Evolutionary conservation across 2,797 vertebrate genomes (phyloP).

Genomic region (Micromesistius poutassou): DNA sequence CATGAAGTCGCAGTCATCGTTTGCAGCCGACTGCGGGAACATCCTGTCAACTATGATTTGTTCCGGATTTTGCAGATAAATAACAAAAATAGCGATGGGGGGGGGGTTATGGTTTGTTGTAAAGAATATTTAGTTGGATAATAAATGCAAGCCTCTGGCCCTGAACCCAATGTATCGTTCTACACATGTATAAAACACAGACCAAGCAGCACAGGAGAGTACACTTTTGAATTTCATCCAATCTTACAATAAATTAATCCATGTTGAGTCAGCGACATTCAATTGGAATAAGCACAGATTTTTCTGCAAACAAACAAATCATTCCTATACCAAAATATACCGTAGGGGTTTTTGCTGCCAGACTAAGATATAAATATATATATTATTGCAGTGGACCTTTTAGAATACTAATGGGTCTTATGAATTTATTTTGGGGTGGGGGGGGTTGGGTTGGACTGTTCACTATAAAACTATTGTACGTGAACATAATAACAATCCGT

Average conservation of each 20-base stretch:
- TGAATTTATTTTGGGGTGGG: not conserved
- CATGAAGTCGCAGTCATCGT: not conserved
- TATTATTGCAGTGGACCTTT: not conserved
- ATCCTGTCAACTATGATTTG: not conserved
- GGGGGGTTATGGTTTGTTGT: not conserved
- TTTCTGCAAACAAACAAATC: slow-evolving; percentile 1
- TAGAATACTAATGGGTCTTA: not conserved
- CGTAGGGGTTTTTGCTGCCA: not conserved
- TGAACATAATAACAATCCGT: not conserved
- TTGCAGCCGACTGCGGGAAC: not conserved
- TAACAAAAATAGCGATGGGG: not conserved
- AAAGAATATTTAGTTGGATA: slow-evolving; percentile 20
- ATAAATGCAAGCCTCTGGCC: slow-evolving; percentile 53
- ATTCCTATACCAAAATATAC: not conserved
- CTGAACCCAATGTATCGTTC: slow-evolving; percentile 36
- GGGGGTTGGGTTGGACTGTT: too few relatives aligned
- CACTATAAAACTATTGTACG: not conserved
- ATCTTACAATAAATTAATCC: slow-evolving; percentile 42
- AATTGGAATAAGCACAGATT: not conserved
- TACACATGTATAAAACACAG: slow-evolving; percentile 45
- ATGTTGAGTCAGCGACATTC: slow-evolving; percentile 39
- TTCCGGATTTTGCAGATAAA: not conserved
- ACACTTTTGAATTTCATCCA: slow-evolving; percentile 57
- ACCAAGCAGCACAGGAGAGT: slow-evolving; percentile 42
- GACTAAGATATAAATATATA: not conserved